Evolutionary conservation across 2,797 vertebrate genomes (phyloP).

Genomic region (Florisuga fusca): DNA sequence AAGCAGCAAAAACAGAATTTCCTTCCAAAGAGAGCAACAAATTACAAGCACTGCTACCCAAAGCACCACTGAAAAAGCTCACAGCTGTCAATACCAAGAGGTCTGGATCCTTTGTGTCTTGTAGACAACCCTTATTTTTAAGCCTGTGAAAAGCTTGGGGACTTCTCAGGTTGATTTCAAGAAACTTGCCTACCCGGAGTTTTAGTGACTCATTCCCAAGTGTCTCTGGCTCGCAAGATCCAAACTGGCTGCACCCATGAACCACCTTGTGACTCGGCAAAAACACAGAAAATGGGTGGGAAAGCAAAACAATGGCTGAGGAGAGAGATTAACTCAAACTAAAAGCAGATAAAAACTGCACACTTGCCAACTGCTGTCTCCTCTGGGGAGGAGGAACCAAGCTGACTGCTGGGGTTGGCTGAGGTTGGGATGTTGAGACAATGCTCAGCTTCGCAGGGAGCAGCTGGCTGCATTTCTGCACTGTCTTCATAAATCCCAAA

Average conservation of each 20-base stretch:
- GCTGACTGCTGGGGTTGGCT: neutral
- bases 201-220: conserved; percentile 7
- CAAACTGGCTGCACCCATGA: neutral
- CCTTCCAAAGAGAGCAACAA: neutral
- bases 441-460: accelerated
- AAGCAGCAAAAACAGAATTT: neutral
- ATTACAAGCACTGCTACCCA: neutral
- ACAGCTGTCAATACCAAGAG: neutral
- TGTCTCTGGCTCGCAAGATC: neutral
- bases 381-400: neutral
- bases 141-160: neutral
- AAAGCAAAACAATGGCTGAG: neutral
- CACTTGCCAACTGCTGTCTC: accelerated
- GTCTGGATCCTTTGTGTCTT: neutral
- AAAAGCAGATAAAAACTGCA: neutral
- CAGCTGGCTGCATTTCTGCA: neutral
- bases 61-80: neutral
- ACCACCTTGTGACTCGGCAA: neutral
- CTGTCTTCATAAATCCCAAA: neutral
- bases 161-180: neutral
- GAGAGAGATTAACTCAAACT: neutral
- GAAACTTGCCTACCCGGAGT: neutral
- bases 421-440: accelerated
- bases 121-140: neutral
- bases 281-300: neutral